These are phyloP conservation scores for Pteronotus mesoamericanus DNA, from an alignment of 2,797 vertebrate genomes.

Conservation along the genomic window DNA sequence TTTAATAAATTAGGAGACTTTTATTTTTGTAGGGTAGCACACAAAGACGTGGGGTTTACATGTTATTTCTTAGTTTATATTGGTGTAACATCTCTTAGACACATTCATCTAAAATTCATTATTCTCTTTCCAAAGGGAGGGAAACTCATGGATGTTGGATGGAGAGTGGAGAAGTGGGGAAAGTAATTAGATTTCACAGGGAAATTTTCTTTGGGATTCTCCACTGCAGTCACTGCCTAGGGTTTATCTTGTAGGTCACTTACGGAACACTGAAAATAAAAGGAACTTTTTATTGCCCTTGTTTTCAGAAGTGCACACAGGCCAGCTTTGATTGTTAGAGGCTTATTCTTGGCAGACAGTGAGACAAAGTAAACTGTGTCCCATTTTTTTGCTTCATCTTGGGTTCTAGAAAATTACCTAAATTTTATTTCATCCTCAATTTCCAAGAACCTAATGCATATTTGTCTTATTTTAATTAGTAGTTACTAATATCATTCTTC, in stretches of 20 bases:
- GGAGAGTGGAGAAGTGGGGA: background rate
- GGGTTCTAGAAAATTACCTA: background rate
- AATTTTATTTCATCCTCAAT: background rate
- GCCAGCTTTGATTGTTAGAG: background rate
- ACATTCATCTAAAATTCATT: background rate
- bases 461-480: background rate
- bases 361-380: background rate
- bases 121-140: background rate
- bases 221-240: background rate
- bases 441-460: background rate
- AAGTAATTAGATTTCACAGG: background rate
- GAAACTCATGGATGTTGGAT: background rate
- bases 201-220: slow-evolving; percentile 25
- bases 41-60: background rate
- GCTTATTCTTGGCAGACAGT: background rate
- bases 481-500: background rate
- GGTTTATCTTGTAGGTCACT: background rate
- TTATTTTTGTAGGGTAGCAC: background rate
- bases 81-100: background rate
- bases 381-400: background rate
- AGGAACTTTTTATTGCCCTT: background rate
- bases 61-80: background rate
- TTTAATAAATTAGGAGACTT: background rate
- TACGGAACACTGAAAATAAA: background rate
- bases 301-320: background rate